Base-by-base conservation (phyloP, 2,797 vertebrate species). In the Pogonophryne albipinna region DNA sequence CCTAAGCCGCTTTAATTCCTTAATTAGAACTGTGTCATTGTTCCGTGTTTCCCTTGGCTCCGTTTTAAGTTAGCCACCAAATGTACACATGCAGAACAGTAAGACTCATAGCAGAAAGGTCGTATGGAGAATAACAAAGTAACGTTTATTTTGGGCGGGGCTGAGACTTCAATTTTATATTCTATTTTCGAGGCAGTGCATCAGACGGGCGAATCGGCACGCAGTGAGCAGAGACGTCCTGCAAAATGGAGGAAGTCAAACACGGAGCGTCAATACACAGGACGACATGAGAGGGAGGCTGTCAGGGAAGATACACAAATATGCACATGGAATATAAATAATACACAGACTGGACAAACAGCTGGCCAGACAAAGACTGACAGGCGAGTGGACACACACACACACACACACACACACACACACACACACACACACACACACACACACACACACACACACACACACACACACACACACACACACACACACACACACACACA, bases 191-290 rank as follows among this genome's bases (percentile, higher is more conserved):
- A 71, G 51, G 61, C 66, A 57, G 55, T 66, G 74, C 76, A 80
- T 78, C 76, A 80, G 72, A 74, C 59, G 60, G 70, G 14, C 17
- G 5, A 27, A 61, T 51, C 44, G 34, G 52, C 15, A 63, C 23
- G 20, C 23, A 66, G 71, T 16, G 23, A 71, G 65, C 56, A 49
- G 61, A 81, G 70, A 63, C 41, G n/a, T 63, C 65, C 79, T 66
- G 78, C 59, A 85, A 86, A 89, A 87, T 76, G 74, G 83, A 84
- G 80, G 82, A 52, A 78, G 70, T 73, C 53, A 76, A 82, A 81
- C 52, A 76, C 67, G 74, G 66, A 80, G 72, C 47, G 10, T 73
- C 79, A 57, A 50, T 55, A 56, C 42, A 38, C 76, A 77, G 66
- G 55, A 67, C 46, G 71, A 76, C 56, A 66, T 55, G 78, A 68